Conservation (phyloP, 2,113 vertebrate genomes). For the Ictalurus punctatus region DNA sequence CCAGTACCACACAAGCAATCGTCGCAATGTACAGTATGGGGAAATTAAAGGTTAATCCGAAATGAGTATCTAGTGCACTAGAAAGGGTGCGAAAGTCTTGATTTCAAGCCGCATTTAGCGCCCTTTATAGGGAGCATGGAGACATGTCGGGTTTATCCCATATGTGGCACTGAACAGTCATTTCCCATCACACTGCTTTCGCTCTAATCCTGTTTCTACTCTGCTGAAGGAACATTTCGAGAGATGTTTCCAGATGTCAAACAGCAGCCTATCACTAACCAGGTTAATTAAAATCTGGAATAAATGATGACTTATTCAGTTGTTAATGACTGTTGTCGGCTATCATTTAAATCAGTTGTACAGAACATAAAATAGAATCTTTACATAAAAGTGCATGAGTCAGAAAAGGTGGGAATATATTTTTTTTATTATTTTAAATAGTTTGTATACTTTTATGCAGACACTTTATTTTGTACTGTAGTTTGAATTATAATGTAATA, state of each 20-base stretch:
- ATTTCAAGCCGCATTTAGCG: background rate
- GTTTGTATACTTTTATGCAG: background rate
- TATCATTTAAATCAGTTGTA: background rate
- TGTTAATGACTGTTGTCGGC: background rate
- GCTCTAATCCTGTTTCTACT: background rate
- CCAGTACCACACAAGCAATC: background rate
- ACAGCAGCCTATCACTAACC: background rate
- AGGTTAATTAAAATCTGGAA: background rate
- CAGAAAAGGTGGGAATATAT: background rate
- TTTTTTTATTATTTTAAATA: background rate
- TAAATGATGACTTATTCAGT: background rate
- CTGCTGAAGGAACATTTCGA: background rate
- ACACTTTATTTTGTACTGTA: background rate
- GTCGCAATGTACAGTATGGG: background rate
- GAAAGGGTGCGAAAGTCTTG: background rate
- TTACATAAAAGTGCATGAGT: background rate
- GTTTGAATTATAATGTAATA: background rate
- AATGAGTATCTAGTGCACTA: background rate
- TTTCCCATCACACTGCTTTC: background rate
- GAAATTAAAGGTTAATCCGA: background rate
- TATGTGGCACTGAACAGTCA: background rate
- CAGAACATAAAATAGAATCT: background rate
- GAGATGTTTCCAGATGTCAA: background rate
- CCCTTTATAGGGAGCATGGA: background rate
- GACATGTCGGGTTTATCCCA: background rate